Percentiles rank a stretch among this genome's conserved stretches.
Evolutionary conservation across 2,113 vertebrate species (phyloP).

Genomic region (Trogon surrucura): DNA sequence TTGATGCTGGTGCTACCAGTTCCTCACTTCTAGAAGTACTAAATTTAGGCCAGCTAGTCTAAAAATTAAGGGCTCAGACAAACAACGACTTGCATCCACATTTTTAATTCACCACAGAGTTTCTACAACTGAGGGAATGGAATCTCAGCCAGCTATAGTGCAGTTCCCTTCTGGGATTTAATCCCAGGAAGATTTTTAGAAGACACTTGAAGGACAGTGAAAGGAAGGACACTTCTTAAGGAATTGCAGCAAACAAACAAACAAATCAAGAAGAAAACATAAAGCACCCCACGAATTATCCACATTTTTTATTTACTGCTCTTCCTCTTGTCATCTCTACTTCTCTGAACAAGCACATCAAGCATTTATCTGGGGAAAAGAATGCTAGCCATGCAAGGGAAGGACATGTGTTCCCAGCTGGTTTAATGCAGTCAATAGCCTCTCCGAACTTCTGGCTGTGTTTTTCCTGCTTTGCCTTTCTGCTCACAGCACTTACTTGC

Average conservation of each 20-base stretch:
- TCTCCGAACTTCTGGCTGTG: not conserved
- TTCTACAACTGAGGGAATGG: not conserved
- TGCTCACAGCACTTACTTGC: not conserved
- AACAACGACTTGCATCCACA: not conserved
- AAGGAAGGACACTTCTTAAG: not conserved
- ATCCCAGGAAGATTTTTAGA: not conserved
- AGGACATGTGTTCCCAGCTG: not conserved
- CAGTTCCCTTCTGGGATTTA: not conserved
- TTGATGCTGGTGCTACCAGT: slow-evolving; percentile 32
- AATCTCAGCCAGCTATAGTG: not conserved
- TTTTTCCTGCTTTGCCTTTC: not conserved
- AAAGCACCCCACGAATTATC: not conserved
- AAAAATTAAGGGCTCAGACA: slow-evolving; percentile 31
- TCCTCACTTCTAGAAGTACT: slow-evolving; percentile 7
- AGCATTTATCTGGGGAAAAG: not conserved
- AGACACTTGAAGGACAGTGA: not conserved
- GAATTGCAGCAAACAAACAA: not conserved
- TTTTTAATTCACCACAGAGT: not conserved
- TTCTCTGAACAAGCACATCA: not conserved
- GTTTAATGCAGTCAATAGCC: not conserved
- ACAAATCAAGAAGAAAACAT: not conserved
- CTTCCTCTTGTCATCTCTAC: not conserved
- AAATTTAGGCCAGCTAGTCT: slow-evolving; percentile 26
- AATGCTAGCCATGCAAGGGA: not conserved
- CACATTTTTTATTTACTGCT: not conserved